Evolutionary conservation across 2,888 invertebrate genomes (phyloP), one percentile per base, ranked within the genome.

Genomic region (Cephonodes hylas): DNA sequence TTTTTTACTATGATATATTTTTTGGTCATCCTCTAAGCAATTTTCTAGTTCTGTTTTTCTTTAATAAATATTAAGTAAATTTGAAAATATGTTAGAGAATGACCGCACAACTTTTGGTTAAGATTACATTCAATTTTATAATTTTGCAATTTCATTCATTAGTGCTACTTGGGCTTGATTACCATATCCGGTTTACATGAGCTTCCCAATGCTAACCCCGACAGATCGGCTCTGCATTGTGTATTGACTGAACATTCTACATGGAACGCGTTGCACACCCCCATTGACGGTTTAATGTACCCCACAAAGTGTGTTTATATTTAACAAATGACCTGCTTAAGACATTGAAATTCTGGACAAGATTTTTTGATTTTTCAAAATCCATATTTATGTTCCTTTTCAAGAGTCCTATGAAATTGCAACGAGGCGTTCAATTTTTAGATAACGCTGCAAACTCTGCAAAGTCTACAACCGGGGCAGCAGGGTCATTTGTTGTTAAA

Each of bases 401-500:
- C 65, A 67, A 71, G 64, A 77, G 73, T 77, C 72, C 69, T 75
- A 70, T 74, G 63, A 80, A 84, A 88, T 87, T 89, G 84, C 88
- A 88, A 83, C 73, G 65, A 82, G 80, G 86, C 84, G 81, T 88
- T 88, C 80, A 84, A 62, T 89, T 89, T 94, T 93, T 95, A 96
- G 95, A 96, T 97, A 93, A 97, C 97, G 80, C 94, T 97, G 90
- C 97, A 97, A 93, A 94, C 97, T 83, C 94, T 97, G 80, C 96
- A 96, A 89, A 96, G 96, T 84, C 94, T 97, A 73, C 97, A 96
- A 93, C 95, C 96, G 73, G 96, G 97, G 85, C 96, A 97, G 88
- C 97, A 96, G 89, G 97, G 98, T 86, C 94, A 94, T 89, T 94
- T 99, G 87, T 94, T 99, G 85, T 94, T 99, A 88, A 98, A 98